These are phyloP conservation scores for Ricordea florida DNA, from an alignment of 92 coral and sea anemone genomes.

Conservation along the genomic window DNA sequence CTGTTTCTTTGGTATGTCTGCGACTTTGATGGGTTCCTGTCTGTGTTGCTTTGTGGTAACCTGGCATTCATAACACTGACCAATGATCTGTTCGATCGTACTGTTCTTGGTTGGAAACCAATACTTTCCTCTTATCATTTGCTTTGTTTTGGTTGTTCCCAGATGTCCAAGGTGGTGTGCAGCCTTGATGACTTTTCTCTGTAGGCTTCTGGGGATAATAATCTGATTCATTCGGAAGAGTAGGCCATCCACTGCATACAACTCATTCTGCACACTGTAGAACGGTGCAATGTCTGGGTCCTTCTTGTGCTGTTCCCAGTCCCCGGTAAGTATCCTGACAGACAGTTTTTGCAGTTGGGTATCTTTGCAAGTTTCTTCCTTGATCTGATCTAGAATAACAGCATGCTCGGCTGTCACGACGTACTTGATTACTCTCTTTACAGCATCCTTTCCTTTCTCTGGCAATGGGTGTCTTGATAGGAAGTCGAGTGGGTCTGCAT, in stretches of 20 bases:
- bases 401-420: conserved; percentile 18
- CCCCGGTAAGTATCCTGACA: conserved; percentile 1
- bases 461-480: conserved; percentile 65
- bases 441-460: conserved; percentile 36
- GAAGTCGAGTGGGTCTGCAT: conserved; percentile 59
- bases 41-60: conserved; percentile 42
- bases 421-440: conserved; percentile 33
- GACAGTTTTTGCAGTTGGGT: conserved; percentile 27
- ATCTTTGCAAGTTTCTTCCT: conserved; percentile 44
- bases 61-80: conserved; percentile 54
- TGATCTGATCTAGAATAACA: conserved; percentile 28
- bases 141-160: conserved; percentile 61
- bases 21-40: conserved; percentile 24
- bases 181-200: conserved; percentile 45
- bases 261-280: conserved; percentile 3
- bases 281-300: conserved; percentile 37
- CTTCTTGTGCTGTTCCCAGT: conserved; percentile 53
- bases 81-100: conserved; percentile 39
- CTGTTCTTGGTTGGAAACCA: conserved; percentile 63
- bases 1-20: conserved; percentile 34
- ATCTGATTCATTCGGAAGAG: conserved; percentile 31
- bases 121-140: conserved; percentile 50
- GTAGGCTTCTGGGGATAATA: conserved; percentile 40
- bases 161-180: conserved; percentile 58
- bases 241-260: conserved; percentile 33